Base-by-base conservation (phyloP, 2,888 invertebrate species). In the Agriopis leucophaearia region DNA sequence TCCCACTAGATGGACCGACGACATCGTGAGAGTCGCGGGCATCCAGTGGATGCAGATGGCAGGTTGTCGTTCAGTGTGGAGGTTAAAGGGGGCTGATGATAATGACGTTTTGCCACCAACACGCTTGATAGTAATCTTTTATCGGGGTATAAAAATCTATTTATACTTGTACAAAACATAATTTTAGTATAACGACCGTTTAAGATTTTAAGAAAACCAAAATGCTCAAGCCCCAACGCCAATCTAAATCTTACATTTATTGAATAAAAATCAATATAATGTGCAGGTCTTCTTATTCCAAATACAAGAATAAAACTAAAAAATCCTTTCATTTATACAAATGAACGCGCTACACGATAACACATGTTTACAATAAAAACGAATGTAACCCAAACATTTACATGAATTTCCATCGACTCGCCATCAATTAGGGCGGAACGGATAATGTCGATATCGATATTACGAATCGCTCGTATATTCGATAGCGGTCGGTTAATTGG, bases 401-500 rank as follows among this genome's bases (percentile, higher is more conserved):
- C 73, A 71, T 65, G 73, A 72, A 60, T 68, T 64, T 68, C 63
- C 71, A 68, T 64, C 73, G 70, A 72, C 66, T 57, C 58, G 64
- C 69, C 78, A 71, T 70, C 73, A 79, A 83, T 83, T 83, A 80
- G 79, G 80, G 83, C 78, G 78, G 78, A 76, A 77, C 74, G 73
- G 80, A 82, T 83, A 81, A 72, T 74, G 70, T 69, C 78, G 79
- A 80, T 81, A 82, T 71, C 78, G 79, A 80, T 81, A 83, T 72
- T 66, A 66, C 68, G 16, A 67, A 66, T 78, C 47, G 27, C 66
- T 78, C 50, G 64, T 68, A 72, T 72, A 74, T 62, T 80, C 76
- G 79, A 83, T 81, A 83, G 66, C 70, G 57, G 62, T 58, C 45
- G 75, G 81, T 82, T 87, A 87, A 89, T 88, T 81, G 79, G 78